phyloP scores from a whole-genome alignment of 2,113 vertebrate species.

The Abramis brama region DNA sequence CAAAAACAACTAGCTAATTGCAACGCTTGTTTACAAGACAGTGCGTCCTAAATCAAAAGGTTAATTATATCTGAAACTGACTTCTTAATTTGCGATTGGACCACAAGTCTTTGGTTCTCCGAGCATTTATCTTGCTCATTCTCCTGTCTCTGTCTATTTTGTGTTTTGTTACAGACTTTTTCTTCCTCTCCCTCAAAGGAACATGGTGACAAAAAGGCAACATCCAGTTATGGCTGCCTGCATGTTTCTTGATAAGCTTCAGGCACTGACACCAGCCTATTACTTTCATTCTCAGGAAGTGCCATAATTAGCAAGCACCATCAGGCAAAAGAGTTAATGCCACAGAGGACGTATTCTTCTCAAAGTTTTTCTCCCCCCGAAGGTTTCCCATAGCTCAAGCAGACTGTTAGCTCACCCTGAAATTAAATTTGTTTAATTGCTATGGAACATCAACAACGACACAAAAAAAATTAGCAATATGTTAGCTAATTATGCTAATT shows the following conservation, averaged over 20 bases:
- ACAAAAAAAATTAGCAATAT: slow-evolving; percentile 69
- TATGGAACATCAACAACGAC: slow-evolving; percentile 91
- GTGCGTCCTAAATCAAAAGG: slow-evolving; percentile 75
- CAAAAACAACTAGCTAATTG: slow-evolving; percentile 78
- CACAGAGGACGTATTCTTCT: slow-evolving; percentile 76
- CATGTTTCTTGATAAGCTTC: slow-evolving; percentile 90
- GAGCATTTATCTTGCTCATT: slow-evolving; percentile 6
- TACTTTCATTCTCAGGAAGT: slow-evolving; percentile 86
- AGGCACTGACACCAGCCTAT: slow-evolving; percentile 91
- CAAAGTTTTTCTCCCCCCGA: slow-evolving; percentile 80
- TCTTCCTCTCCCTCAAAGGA: slow-evolving; percentile 35
- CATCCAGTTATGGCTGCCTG: slow-evolving; percentile 85
- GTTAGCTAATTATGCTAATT: slow-evolving; percentile 99
- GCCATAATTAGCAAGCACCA: slow-evolving; percentile 99
- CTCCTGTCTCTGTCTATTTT: slow-evolving; percentile 22
- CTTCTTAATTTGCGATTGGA: slow-evolving; percentile 80
- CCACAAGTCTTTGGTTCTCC: slow-evolving; percentile 63
- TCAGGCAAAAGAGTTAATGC: slow-evolving; percentile 89
- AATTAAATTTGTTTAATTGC: slow-evolving; percentile 99
- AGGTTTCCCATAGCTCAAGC: slow-evolving; percentile 90
- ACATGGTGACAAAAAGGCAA: slow-evolving; percentile 66
- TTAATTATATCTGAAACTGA: slow-evolving; percentile 81
- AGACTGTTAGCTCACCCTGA: slow-evolving; percentile 98
- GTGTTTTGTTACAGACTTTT: slow-evolving; percentile 44
- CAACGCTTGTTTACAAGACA: slow-evolving; percentile 70